Conservation (phyloP, 2,888 invertebrate genomes). For the Aphidoletes aphidimyza region DNA sequence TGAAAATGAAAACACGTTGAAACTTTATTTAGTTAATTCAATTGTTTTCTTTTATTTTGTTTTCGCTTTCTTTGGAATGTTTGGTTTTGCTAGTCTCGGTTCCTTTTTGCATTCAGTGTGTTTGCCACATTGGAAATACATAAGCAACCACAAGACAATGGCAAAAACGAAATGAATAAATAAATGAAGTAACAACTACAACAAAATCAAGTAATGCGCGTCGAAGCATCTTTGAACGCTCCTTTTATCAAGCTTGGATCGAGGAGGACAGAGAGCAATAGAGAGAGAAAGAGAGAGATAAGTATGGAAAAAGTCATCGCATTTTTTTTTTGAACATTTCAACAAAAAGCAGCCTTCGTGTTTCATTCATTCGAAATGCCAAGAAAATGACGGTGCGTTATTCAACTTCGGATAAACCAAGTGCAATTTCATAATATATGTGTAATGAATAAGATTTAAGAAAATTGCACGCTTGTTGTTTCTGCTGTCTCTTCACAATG, state of each 20-base stretch:
- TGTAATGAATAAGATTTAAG: background rate
- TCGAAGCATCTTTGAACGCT: background rate
- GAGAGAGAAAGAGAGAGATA: too few relatives aligned
- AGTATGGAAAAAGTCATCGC: too few relatives aligned
- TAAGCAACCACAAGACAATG: conserved; percentile 18
- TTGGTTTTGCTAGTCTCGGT: conserved; percentile 11
- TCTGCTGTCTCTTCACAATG: too few relatives aligned
- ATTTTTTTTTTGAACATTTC: background rate
- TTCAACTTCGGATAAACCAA: background rate
- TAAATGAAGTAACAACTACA: background rate
- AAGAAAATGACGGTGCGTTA: background rate
- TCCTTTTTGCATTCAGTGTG: background rate
- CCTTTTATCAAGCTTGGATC: background rate
- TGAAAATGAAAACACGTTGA: background rate
- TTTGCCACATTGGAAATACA: conserved; percentile 13
- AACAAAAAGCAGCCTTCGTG: background rate
- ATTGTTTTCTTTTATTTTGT: conserved; percentile 16
- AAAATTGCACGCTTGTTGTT: too few relatives aligned
- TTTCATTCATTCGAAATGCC: background rate
- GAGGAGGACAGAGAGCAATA: too few relatives aligned
- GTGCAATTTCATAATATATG: background rate
- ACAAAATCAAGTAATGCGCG: background rate
- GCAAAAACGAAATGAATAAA: conserved; percentile 17
- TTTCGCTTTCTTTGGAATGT: conserved; percentile 17
- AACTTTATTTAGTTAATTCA: conserved; percentile 45